phyloP scores from a whole-genome alignment of 1,140 invertebrate species.

The Asobara japonica region DNA sequence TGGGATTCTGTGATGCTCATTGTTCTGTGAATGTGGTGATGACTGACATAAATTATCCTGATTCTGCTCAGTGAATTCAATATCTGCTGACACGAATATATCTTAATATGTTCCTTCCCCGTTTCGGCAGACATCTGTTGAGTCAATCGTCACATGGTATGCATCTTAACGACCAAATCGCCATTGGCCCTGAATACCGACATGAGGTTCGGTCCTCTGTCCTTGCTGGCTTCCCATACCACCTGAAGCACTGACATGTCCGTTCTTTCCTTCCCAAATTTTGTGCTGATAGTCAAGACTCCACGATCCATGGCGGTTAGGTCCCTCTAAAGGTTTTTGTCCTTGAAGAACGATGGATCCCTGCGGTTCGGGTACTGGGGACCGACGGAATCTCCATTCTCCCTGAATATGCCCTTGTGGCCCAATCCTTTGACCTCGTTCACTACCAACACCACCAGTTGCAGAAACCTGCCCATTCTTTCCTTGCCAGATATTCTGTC shows the following conservation, averaged over 20 bases:
- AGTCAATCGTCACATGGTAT: too few species aligned
- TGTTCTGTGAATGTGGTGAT: too few species aligned
- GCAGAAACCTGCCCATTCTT: conserved; percentile 43
- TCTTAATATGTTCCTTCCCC: too few species aligned
- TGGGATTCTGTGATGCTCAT: too few species aligned
- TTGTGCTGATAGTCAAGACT: conserved; percentile 47
- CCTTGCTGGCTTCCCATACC: conserved; percentile 43
- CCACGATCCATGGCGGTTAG: conserved; percentile 42
- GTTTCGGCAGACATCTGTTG: too few species aligned
- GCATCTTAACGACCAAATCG: conserved; percentile 39
- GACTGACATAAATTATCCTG: too few species aligned
- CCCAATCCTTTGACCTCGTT: conserved; percentile 42
- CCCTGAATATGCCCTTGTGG: conserved; percentile 43
- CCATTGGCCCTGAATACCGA: conserved; percentile 43
- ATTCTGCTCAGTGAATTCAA: too few species aligned
- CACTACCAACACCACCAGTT: conserved; percentile 40
- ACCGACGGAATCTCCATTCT: conserved; percentile 40
- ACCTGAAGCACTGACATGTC: conserved; percentile 41
- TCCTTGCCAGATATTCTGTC: conserved; percentile 43
- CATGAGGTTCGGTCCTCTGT: conserved; percentile 41
- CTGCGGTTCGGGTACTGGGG: conserved; percentile 33
- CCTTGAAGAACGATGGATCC: conserved; percentile 34
- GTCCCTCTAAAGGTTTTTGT: conserved; percentile 42
- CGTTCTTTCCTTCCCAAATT: conserved; percentile 44
- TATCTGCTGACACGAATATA: too few species aligned